Percentiles rank a stretch among this genome's conserved stretches.
Conservation (phyloP, 2,797 vertebrate genomes). For the Acestrorhynchus altus region DNA sequence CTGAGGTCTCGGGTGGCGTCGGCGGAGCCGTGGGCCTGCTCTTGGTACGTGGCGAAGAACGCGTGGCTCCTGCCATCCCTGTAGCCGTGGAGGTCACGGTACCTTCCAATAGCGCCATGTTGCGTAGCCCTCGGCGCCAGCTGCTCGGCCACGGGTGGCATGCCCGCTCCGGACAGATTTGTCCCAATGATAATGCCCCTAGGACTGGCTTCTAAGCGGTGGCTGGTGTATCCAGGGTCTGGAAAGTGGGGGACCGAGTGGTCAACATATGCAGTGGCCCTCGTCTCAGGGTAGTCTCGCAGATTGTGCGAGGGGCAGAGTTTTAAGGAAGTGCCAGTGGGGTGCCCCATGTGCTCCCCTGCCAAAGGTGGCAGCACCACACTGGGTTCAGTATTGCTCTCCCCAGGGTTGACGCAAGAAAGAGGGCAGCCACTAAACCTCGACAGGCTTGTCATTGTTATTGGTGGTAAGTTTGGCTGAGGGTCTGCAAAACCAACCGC, state of each 20-base stretch:
- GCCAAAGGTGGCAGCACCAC: conserved; percentile 75
- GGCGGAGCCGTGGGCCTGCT: conserved; percentile 80
- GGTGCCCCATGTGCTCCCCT: conserved; percentile 71
- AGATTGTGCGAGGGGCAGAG: conserved; percentile 77
- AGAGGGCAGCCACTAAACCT: conserved; percentile 78
- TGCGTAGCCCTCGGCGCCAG: conserved; percentile 75
- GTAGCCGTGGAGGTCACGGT: conserved; percentile 77
- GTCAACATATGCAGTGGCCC: conserved; percentile 83
- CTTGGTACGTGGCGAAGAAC: conserved; percentile 77
- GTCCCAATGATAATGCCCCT: conserved; percentile 81
- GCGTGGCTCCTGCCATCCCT: conserved; percentile 76
- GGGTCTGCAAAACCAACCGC: conserved; percentile 67
- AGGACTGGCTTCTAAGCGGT: conserved; percentile 78
- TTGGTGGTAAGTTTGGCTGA: conserved; percentile 71
- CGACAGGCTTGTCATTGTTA: conserved; percentile 73
- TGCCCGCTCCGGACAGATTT: conserved; percentile 78
- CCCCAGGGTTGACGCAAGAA: conserved; percentile 74
- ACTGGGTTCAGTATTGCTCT: conserved; percentile 77
- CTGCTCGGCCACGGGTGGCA: conserved; percentile 80
- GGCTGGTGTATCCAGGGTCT: conserved; percentile 80
- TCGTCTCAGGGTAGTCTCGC: conserved; percentile 81
- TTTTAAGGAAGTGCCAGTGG: conserved; percentile 77
- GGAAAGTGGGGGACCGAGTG: conserved; percentile 78
- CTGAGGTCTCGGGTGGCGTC: conserved; percentile 73
- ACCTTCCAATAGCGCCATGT: conserved; percentile 78